A percentile compares a stretch with the other conserved stretches of the same genome.
Evolutionary conservation across 1,140 invertebrate genomes (phyloP).

Genomic region (Kradibia gibbosae): DNA sequence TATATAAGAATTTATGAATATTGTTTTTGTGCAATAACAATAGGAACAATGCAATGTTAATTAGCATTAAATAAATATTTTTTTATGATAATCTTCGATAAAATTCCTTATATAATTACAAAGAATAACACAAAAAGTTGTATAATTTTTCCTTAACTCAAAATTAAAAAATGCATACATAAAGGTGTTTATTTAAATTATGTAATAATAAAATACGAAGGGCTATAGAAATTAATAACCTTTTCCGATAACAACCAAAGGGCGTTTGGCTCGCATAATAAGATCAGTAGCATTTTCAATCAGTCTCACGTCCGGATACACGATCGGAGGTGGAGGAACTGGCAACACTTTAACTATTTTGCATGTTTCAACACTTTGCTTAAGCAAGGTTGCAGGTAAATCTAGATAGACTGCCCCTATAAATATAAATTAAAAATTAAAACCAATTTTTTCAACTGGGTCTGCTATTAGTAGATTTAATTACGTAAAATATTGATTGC

Average conservation of each 20-base stretch:
- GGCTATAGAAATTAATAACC: slow-evolving; percentile 69
- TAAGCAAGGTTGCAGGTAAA: slow-evolving; percentile 88
- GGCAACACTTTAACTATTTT: slow-evolving; percentile 65
- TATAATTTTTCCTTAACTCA: neutral
- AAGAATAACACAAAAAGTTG: neutral
- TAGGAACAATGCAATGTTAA: too few relatives aligned
- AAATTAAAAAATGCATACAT: neutral
- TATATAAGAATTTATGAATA: too few relatives aligned
- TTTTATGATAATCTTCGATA: neutral
- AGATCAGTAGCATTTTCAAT: slow-evolving; percentile 81
- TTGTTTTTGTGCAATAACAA: too few relatives aligned
- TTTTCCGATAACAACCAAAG: slow-evolving; percentile 94
- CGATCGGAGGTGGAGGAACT: slow-evolving; percentile 78
- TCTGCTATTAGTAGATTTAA: too few relatives aligned
- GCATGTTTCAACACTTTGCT: slow-evolving; percentile 68
- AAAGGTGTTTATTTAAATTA: neutral
- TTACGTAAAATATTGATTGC: too few relatives aligned
- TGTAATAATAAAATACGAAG: neutral
- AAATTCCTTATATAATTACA: neutral
- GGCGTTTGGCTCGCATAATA: slow-evolving; percentile 81
- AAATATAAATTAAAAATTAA: neutral
- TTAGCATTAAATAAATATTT: neutral
- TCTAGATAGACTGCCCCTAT: slow-evolving; percentile 89
- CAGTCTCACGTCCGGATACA: slow-evolving; percentile 78
- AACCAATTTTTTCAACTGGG: too few relatives aligned